phyloP scores from a whole-genome alignment of 2,888 invertebrate species.

The Anthrax anthrax region DNA sequence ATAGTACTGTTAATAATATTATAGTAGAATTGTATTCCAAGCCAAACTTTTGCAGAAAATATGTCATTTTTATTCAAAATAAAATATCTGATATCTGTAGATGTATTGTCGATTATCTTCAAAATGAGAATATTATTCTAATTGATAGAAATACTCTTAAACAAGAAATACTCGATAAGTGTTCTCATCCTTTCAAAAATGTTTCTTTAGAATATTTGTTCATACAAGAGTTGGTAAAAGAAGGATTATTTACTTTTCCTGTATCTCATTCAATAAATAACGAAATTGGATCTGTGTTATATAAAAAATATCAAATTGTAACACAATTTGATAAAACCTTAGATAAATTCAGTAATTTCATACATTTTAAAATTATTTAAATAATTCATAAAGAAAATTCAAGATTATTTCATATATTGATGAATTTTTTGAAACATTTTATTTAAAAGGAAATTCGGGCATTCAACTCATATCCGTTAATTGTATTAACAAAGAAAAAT shows the following conservation, averaged over 20 bases:
- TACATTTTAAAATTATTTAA: too few relatives aligned
- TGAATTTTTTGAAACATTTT: too few relatives aligned
- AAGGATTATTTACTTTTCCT: neutral
- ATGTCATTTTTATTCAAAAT: neutral
- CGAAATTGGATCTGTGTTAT: too few relatives aligned
- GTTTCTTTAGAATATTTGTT: neutral
- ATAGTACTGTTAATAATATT: neutral
- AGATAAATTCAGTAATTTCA: too few relatives aligned
- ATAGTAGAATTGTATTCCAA: neutral
- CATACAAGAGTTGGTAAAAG: neutral
- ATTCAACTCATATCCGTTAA: too few relatives aligned
- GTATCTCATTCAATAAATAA: neutral
- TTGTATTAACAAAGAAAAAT: too few relatives aligned
- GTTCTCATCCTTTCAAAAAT: conserved; percentile 1
- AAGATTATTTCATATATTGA: too few relatives aligned
- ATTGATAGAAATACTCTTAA: neutral
- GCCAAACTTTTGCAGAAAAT: too few relatives aligned
- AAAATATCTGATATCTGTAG: neutral
- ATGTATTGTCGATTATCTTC: neutral
- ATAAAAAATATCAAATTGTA: too few relatives aligned
- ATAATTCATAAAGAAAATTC: too few relatives aligned
- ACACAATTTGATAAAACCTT: too few relatives aligned
- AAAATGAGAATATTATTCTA: neutral
- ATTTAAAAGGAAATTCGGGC: too few relatives aligned
- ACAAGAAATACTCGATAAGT: neutral